phyloP scores from a whole-genome alignment of 2,797 vertebrate genomes.

The Galago senegalensis region DNA sequence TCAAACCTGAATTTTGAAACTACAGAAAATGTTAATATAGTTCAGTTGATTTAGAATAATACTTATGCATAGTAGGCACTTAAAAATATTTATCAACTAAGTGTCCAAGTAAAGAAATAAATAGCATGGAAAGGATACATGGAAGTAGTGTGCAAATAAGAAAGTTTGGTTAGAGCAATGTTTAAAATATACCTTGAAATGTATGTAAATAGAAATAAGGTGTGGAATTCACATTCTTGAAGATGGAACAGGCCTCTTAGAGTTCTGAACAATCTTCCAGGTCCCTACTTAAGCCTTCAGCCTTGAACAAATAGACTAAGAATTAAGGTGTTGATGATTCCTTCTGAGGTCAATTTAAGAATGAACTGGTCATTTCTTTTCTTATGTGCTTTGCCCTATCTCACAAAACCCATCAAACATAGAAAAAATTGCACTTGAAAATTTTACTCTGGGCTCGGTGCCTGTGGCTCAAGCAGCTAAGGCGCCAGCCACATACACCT shows the following conservation, averaged over 20 bases:
- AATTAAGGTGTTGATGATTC: constrained; percentile 30
- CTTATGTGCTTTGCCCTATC: not conserved
- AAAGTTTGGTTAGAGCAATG: not conserved
- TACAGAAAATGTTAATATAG: not conserved
- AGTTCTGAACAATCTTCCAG: not conserved
- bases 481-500: too few species aligned
- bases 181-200: constrained; percentile 45
- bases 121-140: not conserved
- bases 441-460: not conserved
- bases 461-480: too few species aligned
- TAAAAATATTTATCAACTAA: constrained; percentile 12
- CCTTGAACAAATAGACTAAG: constrained; percentile 16
- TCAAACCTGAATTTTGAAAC: constrained; percentile 29
- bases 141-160: not conserved
- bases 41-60: not conserved
- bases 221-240: constrained; percentile 31
- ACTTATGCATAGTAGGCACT: not conserved
- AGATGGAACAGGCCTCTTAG: not conserved
- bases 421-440: constrained; percentile 39
- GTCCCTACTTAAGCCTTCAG: not conserved
- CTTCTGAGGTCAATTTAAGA: not conserved
- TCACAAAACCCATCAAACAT: constrained; percentile 27
- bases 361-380: constrained; percentile 33
- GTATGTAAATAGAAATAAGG: constrained; percentile 4
- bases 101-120: not conserved